These are phyloP conservation scores for Neoascia interrupta DNA, from an alignment of 2,888 invertebrate genomes.

Conservation along the genomic window DNA sequence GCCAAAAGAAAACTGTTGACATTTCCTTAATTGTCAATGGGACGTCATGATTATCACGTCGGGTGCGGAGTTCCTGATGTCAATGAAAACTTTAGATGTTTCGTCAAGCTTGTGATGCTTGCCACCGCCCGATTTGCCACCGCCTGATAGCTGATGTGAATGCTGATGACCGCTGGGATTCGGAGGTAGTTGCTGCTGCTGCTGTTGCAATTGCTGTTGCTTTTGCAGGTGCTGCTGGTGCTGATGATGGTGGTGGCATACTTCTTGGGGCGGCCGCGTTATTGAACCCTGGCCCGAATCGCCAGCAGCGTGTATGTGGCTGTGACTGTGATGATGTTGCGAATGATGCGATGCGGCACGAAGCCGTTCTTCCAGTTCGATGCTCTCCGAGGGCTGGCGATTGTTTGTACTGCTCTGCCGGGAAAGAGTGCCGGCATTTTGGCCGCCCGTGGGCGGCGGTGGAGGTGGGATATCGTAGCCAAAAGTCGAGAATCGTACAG, in stretches of 20 bases:
- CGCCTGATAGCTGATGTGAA: constrained; percentile 58
- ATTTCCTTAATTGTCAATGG: constrained; percentile 84
- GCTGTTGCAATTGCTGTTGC: constrained; percentile 70
- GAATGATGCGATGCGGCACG: constrained; percentile 71
- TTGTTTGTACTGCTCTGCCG: constrained; percentile 72
- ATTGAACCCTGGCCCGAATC: constrained; percentile 60
- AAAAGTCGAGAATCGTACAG: constrained; percentile 79
- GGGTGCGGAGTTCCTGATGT: constrained; percentile 93
- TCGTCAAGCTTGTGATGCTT: constrained; percentile 76
- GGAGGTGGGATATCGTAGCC: constrained; percentile 77
- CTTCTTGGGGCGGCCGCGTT: constrained; percentile 70
- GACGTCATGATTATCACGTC: constrained; percentile 90
- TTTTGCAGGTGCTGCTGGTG: constrained; percentile 77
- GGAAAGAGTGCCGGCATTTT: constrained; percentile 71
- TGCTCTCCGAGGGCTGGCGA: constrained; percentile 72
- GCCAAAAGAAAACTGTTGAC: constrained; percentile 59
- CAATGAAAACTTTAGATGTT: constrained; percentile 85
- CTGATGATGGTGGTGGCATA: constrained; percentile 78
- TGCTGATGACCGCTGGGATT: constrained; percentile 61
- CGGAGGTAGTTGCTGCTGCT: constrained; percentile 35
- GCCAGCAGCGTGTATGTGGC: constrained; percentile 52
- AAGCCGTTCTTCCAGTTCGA: constrained; percentile 77
- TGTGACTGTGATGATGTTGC: constrained; percentile 68
- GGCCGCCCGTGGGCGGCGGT: constrained; percentile 57
- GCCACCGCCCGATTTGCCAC: constrained; percentile 30